Evolutionary conservation across 2,888 invertebrate genomes (phyloP).

Genomic region (Drosophila testacea): DNA sequence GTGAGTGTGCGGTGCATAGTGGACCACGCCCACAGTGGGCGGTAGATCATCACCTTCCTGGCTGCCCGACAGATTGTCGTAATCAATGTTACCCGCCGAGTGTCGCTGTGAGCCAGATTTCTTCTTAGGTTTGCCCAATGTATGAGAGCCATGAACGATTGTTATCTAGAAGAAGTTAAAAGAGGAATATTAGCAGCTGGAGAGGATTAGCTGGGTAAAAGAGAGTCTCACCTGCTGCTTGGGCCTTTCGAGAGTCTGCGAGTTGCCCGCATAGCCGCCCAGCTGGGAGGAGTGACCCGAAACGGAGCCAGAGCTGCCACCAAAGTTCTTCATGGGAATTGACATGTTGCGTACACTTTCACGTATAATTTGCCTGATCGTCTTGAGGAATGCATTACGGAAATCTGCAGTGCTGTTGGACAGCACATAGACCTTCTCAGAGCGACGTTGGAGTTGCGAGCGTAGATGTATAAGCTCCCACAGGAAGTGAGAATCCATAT

Average conservation of each 20-base stretch:
- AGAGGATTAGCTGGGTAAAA: background rate
- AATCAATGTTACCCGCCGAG: conserved; percentile 94
- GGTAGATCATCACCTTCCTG: conserved; percentile 90
- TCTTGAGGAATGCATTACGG: conserved; percentile 98
- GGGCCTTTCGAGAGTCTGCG: conserved; percentile 88
- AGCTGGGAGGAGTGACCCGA: conserved; percentile 84
- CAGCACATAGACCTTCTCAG: conserved; percentile 98
- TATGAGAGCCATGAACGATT: conserved; percentile 92
- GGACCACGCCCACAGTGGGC: conserved; percentile 66
- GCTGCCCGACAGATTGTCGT: conserved; percentile 91
- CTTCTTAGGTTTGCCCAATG: conserved; percentile 92
- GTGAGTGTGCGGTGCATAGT: conserved; percentile 75
- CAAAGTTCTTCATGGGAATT: conserved; percentile 91
- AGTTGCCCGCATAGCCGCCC: conserved; percentile 85
- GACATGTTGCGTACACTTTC: conserved; percentile 99
- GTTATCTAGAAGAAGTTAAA: conserved; percentile 85
- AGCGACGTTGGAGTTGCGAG: conserved; percentile 96
- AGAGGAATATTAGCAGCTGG: background rate
- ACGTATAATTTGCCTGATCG: conserved; percentile 97
- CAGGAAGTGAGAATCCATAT: conserved; percentile 97
- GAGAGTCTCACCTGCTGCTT: conserved; percentile 86
- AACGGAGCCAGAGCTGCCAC: conserved; percentile 86
- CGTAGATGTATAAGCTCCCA: conserved; percentile 98
- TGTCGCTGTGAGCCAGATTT: conserved; percentile 91
- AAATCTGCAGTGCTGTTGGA: conserved; percentile 98